Percentiles rank a stretch among this genome's conserved stretches.
These are phyloP conservation scores for Arctia plantaginis DNA, from an alignment of 2,888 invertebrate genomes.

Conservation along the genomic window DNA sequence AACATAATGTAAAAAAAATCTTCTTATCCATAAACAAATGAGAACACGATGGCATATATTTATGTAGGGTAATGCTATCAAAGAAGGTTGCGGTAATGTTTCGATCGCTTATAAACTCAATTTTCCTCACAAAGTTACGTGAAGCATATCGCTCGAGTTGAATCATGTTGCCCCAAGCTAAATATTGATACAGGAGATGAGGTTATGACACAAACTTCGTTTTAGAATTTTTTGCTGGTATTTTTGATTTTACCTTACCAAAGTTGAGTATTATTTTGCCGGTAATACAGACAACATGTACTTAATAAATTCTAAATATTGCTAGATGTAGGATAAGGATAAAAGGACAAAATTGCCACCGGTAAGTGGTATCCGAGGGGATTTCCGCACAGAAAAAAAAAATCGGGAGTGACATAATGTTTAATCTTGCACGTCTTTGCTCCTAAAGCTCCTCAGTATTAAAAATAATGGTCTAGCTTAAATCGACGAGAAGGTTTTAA, in stretches of 20 bases:
- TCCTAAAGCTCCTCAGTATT: neutral
- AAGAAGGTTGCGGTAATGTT: constrained; percentile 32
- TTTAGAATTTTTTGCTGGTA: constrained; percentile 23
- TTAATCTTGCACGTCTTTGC: no score
- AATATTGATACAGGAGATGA: constrained; percentile 40
- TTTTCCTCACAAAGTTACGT: constrained; percentile 66
- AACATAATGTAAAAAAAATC: constrained; percentile 16
- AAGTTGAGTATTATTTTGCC: neutral
- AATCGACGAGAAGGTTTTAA: neutral
- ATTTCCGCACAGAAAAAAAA: no score
- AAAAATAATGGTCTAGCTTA: neutral
- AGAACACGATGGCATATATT: neutral
- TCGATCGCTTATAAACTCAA: constrained; percentile 61
- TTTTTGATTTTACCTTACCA: neutral
- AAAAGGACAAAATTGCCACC: neutral
- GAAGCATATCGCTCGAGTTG: constrained; percentile 44
- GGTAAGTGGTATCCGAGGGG: no score
- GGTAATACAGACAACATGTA: neutral
- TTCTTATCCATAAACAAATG: neutral
- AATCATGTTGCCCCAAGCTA: constrained; percentile 35
- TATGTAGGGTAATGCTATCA: constrained; percentile 15
- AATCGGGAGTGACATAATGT: no score
- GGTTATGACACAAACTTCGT: constrained; percentile 32
- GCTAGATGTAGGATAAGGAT: neutral
- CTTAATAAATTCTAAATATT: neutral